Base-by-base conservation (phyloP, 2,113 vertebrate genomes). In the Caloenas nicobarica region DNA sequence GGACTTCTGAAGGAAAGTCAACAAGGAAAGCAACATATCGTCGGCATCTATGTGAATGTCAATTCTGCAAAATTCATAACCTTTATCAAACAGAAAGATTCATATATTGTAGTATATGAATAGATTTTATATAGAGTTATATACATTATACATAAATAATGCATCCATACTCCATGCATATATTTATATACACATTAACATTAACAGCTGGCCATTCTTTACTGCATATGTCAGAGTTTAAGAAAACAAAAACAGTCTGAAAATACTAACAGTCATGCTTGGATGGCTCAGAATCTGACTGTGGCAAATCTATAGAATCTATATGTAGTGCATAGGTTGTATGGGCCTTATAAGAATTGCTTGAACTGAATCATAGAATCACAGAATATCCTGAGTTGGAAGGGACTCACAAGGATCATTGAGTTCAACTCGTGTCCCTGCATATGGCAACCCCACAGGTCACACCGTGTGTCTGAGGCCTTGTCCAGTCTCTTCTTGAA, bases 241-340 rank as follows among this genome's bases (percentile, higher is more conserved):
- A 58, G 88, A 86, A 90, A 91, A 94, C 60, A 42, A 56, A 68
- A 93, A 24, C 16, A 51, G 79, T 70, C 51, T 85, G 79, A 89
- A 89, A 68, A 88, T 81, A 90, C 68, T 74, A 80, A 77, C 65
- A 85, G 78, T 36, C 46, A 48, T 57, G 76, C 56, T 90, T 81
- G 85, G 85, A 91, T 66, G 86, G 88, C 68, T 93, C 85, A 96
- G 78, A 86, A 80, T 81, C 79, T 93, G 68, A 34, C 70, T 68
- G 11, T 69, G 33, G 64, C 64, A 56, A 68, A 91, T 28, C 56
- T 71, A 85, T 13, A 66, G 33, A 64, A 93, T 12, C 26, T 62
- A 13, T 66, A 34, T 12, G 44, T 42, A 86, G 57, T 60, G 23
- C 65, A 22, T 26, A 56, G 14, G 16, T 66, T 88, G 58, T 4